Conservation (phyloP, 2,888 invertebrate species). For the Maniola hyperantus region DNA sequence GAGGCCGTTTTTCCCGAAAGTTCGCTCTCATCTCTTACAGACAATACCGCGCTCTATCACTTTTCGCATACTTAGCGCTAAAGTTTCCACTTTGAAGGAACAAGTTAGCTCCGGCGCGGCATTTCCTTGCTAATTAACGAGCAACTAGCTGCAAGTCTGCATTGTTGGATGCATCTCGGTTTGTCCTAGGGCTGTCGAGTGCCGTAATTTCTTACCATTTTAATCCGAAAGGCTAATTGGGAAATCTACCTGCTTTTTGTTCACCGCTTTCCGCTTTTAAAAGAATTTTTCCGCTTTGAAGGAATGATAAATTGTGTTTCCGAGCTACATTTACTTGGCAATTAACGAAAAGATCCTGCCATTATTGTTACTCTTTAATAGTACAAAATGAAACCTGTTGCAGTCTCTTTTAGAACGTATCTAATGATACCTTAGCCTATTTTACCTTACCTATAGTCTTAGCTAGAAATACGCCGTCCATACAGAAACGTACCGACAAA, state of each 20-base stretch:
- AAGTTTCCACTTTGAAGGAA: slow-evolving; percentile 48
- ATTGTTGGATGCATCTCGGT: slow-evolving; percentile 55
- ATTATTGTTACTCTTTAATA: neutral
- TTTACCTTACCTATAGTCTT: too few relatives aligned
- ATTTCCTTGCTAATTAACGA: slow-evolving; percentile 66
- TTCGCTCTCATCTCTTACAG: slow-evolving; percentile 29
- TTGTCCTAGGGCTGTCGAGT: slow-evolving; percentile 34
- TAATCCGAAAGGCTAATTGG: slow-evolving; percentile 10
- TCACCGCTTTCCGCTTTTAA: neutral
- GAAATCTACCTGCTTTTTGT: neutral
- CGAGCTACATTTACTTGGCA: neutral
- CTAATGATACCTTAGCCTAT: too few relatives aligned
- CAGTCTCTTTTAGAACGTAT: neutral
- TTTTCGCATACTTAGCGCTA: slow-evolving; percentile 58
- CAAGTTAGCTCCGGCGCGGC: slow-evolving; percentile 55
- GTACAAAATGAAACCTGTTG: neutral
- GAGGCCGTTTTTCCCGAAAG: slow-evolving; percentile 18
- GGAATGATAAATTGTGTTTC: neutral
- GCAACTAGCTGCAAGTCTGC: slow-evolving; percentile 50
- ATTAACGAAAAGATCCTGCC: slow-evolving; percentile 1
- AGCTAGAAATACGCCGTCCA: too few relatives aligned
- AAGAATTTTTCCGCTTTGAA: neutral
- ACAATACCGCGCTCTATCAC: slow-evolving; percentile 47
- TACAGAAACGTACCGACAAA: too few relatives aligned
- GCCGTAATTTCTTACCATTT: slow-evolving; percentile 8